Base-by-base conservation (phyloP, 1,140 invertebrate species). In the Drosophila parvula region DNA sequence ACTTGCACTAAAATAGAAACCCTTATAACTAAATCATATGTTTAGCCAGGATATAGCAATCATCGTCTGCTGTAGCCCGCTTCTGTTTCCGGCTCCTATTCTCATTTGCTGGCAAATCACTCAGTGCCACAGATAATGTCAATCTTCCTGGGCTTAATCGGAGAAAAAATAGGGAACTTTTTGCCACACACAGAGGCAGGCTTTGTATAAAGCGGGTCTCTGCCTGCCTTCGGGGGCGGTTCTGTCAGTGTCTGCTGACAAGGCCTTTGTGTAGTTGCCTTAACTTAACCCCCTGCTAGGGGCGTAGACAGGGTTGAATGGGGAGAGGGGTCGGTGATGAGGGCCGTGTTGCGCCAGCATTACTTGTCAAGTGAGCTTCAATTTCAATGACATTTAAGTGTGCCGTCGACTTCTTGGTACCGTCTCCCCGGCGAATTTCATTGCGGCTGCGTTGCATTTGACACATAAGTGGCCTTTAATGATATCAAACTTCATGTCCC, bases 381-480 rank as follows among this genome's bases (percentile, higher is more conserved):
- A 79, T 83, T 83, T 83, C 80, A 83, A 83, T 83, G 70, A 78
- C 79, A 62, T 82, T 82, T 82, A 82, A 82, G 79, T 82, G 64
- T 82, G 69, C 77, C 78, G 73, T 71, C 60, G 40, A 71, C 78
- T 45, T 51, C 44, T 70, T 73, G 51, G 50, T 32, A 14, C 64
- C 65, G 64, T 43, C 32, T 47, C 48, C 48, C 50, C 68, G 18
- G 30, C 28, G 51, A 48, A 58, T 70, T 56, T 47, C 51, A 36
- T 69, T 67, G 60, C 74, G 79, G 69, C 60, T 79, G 74, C 75
- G 58, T 83, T 79, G 80, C 80, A 83, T 83, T 83, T 83, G 80
- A 83, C 80, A 83, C 80, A 83, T 83, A 83, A 83, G 80, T 83
- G 80, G 80, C 76, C 80, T 83, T 83, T 83, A 83, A 83, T 83